Percentiles rank a stretch among this genome's conserved stretches.
These are phyloP conservation scores for Dicyrtoma fusca DNA, from an alignment of 2,888 invertebrate genomes.

Conservation along the genomic window DNA sequence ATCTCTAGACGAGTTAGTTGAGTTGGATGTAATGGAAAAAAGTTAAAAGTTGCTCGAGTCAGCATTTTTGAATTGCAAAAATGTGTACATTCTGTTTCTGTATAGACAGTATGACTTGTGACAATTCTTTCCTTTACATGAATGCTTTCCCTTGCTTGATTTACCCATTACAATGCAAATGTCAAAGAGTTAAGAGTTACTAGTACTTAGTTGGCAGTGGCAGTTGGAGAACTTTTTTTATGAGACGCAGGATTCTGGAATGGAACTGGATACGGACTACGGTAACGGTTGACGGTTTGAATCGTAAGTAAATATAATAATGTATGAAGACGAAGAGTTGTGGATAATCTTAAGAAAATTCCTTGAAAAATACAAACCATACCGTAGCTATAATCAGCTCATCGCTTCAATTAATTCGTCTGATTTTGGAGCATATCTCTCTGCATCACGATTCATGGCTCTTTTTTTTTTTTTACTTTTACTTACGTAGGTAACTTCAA, in stretches of 20 bases:
- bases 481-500: not conserved
- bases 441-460: not conserved
- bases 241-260: not conserved
- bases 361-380: conserved; percentile 16
- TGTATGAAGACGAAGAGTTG: too few relatives aligned
- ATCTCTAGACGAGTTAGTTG: too few relatives aligned
- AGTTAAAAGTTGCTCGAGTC: too few relatives aligned
- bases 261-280: too few relatives aligned
- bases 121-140: not conserved
- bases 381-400: conserved; percentile 34
- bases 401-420: conserved; percentile 37
- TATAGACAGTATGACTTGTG: too few relatives aligned
- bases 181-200: conserved; percentile 24
- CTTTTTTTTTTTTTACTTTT: not conserved
- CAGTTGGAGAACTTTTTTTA: not conserved
- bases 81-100: too few relatives aligned
- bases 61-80: too few relatives aligned
- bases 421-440: conserved; percentile 17
- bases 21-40: too few relatives aligned
- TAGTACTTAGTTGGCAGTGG: too few relatives aligned
- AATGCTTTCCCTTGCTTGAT: conserved; percentile 20
- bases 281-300: not conserved
- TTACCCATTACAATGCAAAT: conserved; percentile 36
- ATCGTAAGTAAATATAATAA: not conserved
- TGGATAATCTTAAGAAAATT: conserved; percentile 3